phyloP scores from a whole-genome alignment of 1,140 invertebrate species.

The Metaphire vulgaris region DNA sequence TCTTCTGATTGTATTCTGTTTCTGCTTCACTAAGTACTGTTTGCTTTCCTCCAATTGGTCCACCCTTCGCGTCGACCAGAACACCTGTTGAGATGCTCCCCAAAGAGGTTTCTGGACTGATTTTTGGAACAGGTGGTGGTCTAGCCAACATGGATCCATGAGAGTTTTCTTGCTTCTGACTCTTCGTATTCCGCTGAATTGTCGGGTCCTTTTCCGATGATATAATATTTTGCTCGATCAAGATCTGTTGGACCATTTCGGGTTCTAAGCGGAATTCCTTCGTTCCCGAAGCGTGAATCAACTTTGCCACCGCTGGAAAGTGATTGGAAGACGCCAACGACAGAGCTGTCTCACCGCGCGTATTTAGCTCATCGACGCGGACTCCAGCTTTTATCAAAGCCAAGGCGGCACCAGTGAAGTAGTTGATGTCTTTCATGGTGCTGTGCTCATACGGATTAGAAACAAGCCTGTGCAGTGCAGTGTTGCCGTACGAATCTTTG shows the following conservation, averaged over 20 bases:
- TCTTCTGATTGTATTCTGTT: not conserved
- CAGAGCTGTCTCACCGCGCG: not conserved
- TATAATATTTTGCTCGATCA: not conserved
- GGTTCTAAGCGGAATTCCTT: not conserved
- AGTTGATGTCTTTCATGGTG: not conserved
- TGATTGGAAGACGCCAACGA: not conserved
- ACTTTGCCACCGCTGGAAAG: constrained; percentile 13
- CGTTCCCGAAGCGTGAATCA: not conserved
- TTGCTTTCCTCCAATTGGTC: not conserved
- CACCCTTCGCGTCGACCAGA: too few relatives aligned
- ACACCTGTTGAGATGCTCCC: too few relatives aligned
- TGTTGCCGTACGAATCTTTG: constrained; percentile 4
- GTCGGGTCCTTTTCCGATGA: too few relatives aligned
- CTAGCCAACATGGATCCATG: too few relatives aligned
- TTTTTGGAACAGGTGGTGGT: too few relatives aligned
- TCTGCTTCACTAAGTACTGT: not conserved
- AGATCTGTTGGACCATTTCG: not conserved
- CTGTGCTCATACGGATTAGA: not conserved
- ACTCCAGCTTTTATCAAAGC: constrained; percentile 3
- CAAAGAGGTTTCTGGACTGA: too few relatives aligned
- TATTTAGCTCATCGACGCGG: constrained; percentile 1
- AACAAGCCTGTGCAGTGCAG: not conserved
- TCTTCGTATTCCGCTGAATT: too few relatives aligned
- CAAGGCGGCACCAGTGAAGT: not conserved
- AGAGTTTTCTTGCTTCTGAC: too few relatives aligned